Evolutionary conservation across 2,888 invertebrate species (phyloP).

Genomic region (Trissoscelio sp.): DNA sequence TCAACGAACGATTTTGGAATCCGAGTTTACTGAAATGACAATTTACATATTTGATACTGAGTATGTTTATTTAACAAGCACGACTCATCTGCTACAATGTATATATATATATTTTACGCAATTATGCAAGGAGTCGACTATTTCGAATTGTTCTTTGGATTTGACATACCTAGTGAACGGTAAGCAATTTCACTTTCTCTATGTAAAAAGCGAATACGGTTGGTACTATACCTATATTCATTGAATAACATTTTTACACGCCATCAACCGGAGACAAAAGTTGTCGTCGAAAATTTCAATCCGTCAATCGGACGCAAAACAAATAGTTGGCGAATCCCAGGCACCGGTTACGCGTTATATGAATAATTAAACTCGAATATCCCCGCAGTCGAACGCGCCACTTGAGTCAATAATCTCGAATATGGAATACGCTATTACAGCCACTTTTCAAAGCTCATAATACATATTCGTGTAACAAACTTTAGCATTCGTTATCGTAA

Average conservation of each 20-base stretch:
- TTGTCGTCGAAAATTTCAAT: too few species aligned
- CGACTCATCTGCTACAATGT: conserved; percentile 8
- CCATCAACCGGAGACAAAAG: too few species aligned
- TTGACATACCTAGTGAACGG: conserved; percentile 14
- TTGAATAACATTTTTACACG: too few species aligned
- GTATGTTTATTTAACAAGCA: conserved; percentile 25
- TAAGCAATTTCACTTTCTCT: conserved; percentile 46
- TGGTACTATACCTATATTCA: too few species aligned
- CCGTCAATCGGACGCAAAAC: too few species aligned
- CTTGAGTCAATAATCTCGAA: conserved; percentile 58
- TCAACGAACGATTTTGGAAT: conserved; percentile 36
- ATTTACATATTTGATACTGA: conserved; percentile 47
- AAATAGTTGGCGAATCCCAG: conserved; percentile 29
- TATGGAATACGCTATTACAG: conserved; percentile 43
- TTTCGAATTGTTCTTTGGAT: background rate
- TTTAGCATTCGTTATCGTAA: conserved; percentile 48
- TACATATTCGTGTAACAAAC: conserved; percentile 57
- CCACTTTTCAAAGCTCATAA: conserved; percentile 48
- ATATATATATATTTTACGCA: background rate
- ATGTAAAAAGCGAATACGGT: too few species aligned
- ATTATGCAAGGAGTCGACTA: conserved; percentile 6
- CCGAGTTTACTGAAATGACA: conserved; percentile 33
- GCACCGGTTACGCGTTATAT: conserved; percentile 13
- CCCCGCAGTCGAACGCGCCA: conserved; percentile 19
- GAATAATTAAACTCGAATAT: conserved; percentile 60